Evolutionary conservation across 2,797 vertebrate genomes (phyloP), one percentile per base, ranked within the genome.

Genomic region (Crenichthys baileyi): DNA sequence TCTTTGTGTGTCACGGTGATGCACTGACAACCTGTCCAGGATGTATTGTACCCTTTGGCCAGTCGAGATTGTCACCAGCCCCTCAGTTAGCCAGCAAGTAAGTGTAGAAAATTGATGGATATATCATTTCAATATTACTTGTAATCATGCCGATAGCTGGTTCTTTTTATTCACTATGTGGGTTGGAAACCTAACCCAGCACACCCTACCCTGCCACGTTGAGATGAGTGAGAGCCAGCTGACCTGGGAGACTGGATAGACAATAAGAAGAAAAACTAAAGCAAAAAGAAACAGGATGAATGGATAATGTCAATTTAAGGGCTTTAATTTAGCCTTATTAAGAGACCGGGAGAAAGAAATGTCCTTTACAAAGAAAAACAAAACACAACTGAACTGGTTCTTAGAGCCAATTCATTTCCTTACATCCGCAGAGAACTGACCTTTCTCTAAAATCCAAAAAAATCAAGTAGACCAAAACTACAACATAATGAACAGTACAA

Each of bases 401-500:
- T 50, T 39, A 41, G 12, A 15, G 9, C 5, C 26, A 16, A 3
- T 18, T 68, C 2, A 51, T 55, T 65, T 65, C 20, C 31, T 22
- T 51, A 51, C 20, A 76, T 76, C 58, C 24, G 41, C 44, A 44
- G 56, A 74, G 44, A 26, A 48, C 22, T 67, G 48, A 41, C 61
- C 74, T 67, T 75, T 65, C 12, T 48, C 31, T 22, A 41, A 36
- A 67, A 31, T 2, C 15, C 48, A 67, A 18, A 24, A 39, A 48
- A 48, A 31, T 50, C 16, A 36, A 56, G 20, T 46, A 46, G 44
- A 46, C 44, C 8, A 39, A 65, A 9, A 1, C 16, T 29, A 63
- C 18, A 65, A 39, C 9, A 1, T 50, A 56, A 70, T 41, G 4
- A 7, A 12, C 20, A 8, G 3, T 18, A 13, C 16, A n/a, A 11